Conservation (phyloP, 2,888 invertebrate genomes). For the Empis livida region DNA sequence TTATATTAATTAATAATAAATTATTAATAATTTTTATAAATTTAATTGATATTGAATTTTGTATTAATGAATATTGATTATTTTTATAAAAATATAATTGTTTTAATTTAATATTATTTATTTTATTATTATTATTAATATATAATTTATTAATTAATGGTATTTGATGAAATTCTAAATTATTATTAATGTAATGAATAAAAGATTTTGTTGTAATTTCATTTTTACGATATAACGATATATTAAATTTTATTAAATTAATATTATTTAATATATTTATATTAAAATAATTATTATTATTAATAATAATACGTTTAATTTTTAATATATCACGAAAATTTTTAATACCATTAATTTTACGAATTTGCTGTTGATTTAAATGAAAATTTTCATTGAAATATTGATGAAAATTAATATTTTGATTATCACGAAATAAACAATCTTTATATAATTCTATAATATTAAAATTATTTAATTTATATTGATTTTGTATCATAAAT, state of each 20-base stretch:
- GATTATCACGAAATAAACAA: background rate
- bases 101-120: background rate
- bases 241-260: slow-evolving; percentile 21
- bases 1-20: slow-evolving; percentile 19
- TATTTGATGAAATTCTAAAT: no score
- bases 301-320: no score
- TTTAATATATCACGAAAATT: no score
- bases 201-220: slow-evolving; percentile 11
- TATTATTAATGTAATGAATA: no score
- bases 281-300: no score
- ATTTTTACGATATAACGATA: slow-evolving; percentile 23
- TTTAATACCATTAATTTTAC: no score
- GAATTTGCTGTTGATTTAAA: background rate
- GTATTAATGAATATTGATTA: no score
- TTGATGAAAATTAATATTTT: no score
- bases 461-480: background rate
- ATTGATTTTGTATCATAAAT: background rate
- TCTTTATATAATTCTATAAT: background rate
- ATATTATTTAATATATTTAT: slow-evolving; percentile 15
- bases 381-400: no score
- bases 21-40: slow-evolving; percentile 1
- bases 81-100: background rate
- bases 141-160: background rate
- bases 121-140: background rate
- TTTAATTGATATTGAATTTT: no score